These are phyloP conservation scores for Harpalus rufipes DNA, from an alignment of 2,888 invertebrate genomes.

Conservation along the genomic window DNA sequence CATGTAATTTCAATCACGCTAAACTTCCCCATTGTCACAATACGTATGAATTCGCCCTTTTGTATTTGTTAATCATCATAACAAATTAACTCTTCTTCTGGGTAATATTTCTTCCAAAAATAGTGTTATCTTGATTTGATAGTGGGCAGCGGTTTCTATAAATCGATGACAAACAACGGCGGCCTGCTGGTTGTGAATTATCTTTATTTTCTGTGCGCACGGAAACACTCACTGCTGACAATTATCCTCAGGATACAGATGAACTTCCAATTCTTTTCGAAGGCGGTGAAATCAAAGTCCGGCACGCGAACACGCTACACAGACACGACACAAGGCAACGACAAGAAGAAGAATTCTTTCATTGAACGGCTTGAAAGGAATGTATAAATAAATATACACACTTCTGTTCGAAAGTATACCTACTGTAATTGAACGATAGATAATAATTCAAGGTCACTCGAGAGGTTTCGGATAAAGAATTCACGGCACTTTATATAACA, in stretches of 20 bases:
- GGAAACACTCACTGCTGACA: conserved; percentile 48
- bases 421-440: no score
- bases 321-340: background rate
- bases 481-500: no score
- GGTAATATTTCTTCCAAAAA: conserved; percentile 14
- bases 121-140: conserved; percentile 10
- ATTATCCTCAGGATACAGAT: conserved; percentile 55
- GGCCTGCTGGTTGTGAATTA: conserved; percentile 42
- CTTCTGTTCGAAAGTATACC: no score
- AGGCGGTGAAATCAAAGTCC: conserved; percentile 52
- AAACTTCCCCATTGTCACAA: no score
- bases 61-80: background rate
- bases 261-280: conserved; percentile 60
- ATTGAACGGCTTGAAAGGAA: no score
- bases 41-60: no score
- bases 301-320: conserved; percentile 28
- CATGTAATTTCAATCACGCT: no score
- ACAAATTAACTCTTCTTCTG: background rate
- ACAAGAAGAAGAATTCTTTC: background rate
- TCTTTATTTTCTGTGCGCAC: conserved; percentile 56
- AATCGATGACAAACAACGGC: conserved; percentile 19
- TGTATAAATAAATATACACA: no score
- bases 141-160: conserved; percentile 10
- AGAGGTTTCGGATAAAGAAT: no score
- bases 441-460: no score